Base-by-base conservation (phyloP, 2,888 invertebrate genomes). In the Apotomis turbidana region DNA sequence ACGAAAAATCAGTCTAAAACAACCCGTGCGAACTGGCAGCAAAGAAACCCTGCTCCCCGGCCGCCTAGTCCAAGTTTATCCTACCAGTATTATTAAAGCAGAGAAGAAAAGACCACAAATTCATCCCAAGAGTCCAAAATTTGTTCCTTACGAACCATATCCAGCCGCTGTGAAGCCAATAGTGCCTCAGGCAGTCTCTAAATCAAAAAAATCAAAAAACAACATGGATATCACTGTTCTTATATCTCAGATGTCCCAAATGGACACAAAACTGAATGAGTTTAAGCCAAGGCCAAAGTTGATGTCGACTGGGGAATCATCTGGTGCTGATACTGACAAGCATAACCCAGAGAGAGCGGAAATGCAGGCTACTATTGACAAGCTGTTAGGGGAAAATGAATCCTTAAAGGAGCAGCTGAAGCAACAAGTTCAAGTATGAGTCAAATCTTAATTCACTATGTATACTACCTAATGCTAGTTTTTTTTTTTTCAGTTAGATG, bases 71-170 rank as follows among this genome's bases (percentile, higher is more conserved):
- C 92, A 93, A 80, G 80, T 93, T n/a, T 92, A 85, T 76, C 86
- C 96, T 63, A 96, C 96, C 10, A 95, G 95, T 79, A 91, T 95
- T 75, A 90, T 95, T 51, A 94, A 90, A 68, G 90, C 93, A 13
- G 93, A 94, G 58, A 95, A 94, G 77, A 95, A 94, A 79, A 93
- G 93, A 63, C 90, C 93, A 13, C 91, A 90, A 57, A 91, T 91
- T 75, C 88, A 94, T 64, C 87, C 95, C 10, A 96, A 95, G 80
- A 96, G 96, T 77, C 97, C 97, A 0, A 97, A 96, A 83, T 98
- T 97, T 87, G 95, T 98, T 51, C 98, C 98, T 0, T 97, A 97
- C 78, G 98, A 98, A 83, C 98, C 98, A 0, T 98, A 97, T 83
- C 96, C 97, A 81, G 97, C 96, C 13, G 97, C 97, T 64, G 96